Evolutionary conservation across 2,888 invertebrate genomes (phyloP).

Genomic region (Anaspis maculata): DNA sequence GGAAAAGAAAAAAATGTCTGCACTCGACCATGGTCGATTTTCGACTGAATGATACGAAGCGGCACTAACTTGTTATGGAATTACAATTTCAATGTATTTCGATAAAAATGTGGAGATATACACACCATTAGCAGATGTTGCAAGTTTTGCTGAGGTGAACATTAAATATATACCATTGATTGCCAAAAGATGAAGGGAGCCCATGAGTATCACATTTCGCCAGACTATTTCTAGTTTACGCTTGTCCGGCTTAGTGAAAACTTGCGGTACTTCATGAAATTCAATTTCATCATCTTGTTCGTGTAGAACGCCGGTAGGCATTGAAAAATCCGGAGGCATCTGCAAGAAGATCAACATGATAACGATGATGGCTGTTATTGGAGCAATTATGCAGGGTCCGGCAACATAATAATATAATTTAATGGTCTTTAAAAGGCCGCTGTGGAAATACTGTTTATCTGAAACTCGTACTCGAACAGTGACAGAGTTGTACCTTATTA

Average conservation of each 20-base stretch:
- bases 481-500: too few species aligned
- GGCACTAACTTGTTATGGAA: not conserved
- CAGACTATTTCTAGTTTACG: constrained; percentile 61
- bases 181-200: constrained; percentile 66
- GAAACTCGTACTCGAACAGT: too few species aligned
- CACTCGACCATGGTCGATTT: too few species aligned
- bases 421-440: too few species aligned
- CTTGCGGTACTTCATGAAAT: constrained; percentile 18
- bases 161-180: constrained; percentile 67
- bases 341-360: too few species aligned
- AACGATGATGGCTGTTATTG: too few species aligned
- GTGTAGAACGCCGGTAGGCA: constrained; percentile 53
- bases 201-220: constrained; percentile 74
- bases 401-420: not conserved
- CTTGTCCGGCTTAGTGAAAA: constrained; percentile 41
- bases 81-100: not conserved
- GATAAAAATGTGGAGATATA: too few species aligned
- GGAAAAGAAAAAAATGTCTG: too few species aligned
- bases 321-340: constrained; percentile 37
- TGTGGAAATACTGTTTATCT: too few species aligned
- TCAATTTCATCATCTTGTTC: constrained; percentile 55
- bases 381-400: too few species aligned
- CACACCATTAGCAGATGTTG: constrained; percentile 64
- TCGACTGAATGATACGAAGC: too few species aligned
- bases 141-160: constrained; percentile 65